phyloP scores from a whole-genome alignment of 2,888 invertebrate genomes.

The Drosophila prolongata region DNA sequence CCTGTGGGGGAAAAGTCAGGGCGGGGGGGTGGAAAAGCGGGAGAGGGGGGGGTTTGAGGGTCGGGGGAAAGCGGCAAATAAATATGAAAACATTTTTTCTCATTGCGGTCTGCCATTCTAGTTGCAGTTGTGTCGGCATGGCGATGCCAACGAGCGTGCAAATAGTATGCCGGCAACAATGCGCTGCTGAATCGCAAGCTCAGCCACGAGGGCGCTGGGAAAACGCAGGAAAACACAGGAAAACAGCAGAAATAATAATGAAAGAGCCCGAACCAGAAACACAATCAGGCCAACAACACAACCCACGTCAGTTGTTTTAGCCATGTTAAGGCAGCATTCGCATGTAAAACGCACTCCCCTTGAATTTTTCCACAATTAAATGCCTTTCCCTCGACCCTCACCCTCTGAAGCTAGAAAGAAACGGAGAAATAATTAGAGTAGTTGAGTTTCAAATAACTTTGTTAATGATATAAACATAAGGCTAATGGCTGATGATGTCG shows the following conservation, averaged over 20 bases:
- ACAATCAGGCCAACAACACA: constrained; percentile 16
- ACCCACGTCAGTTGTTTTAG: constrained; percentile 14
- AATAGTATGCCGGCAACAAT: constrained; percentile 78
- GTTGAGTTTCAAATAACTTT: constrained; percentile 40
- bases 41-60: constrained; percentile 16
- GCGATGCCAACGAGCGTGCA: constrained; percentile 72
- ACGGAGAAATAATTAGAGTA: constrained; percentile 55
- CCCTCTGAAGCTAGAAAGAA: neutral
- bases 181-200: constrained; percentile 63
- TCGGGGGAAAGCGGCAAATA: constrained; percentile 62
- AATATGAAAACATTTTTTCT: constrained; percentile 76
- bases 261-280: constrained; percentile 43
- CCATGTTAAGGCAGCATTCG: constrained; percentile 40
- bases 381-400: neutral
- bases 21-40: constrained; percentile 26
- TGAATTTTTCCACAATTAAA: constrained; percentile 18
- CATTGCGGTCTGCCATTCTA: constrained; percentile 57
- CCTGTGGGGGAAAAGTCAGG: constrained; percentile 14
- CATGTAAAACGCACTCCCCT: constrained; percentile 60
- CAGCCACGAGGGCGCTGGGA: constrained; percentile 19
- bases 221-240: neutral
- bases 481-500: constrained; percentile 21
- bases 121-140: constrained; percentile 25
- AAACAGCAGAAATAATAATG: constrained; percentile 61
- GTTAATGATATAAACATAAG: constrained; percentile 51